Conservation (phyloP, 1,140 invertebrate genomes). For the Aradophagus sp. region DNA sequence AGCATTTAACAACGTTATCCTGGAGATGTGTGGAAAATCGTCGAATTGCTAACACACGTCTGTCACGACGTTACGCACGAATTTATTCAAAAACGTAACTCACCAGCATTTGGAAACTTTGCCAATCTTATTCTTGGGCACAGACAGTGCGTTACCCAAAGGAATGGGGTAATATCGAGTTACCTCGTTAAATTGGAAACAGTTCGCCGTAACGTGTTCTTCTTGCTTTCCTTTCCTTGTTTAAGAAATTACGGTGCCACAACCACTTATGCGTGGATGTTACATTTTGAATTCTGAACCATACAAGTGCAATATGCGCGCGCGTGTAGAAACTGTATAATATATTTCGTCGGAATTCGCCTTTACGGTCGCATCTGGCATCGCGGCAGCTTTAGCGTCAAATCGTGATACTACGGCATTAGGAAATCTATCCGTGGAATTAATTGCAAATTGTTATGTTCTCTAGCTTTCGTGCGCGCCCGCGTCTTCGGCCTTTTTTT, state of each 20-base stretch:
- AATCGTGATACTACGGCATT: slow-evolving; percentile 41
- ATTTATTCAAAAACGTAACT: slow-evolving; percentile 67
- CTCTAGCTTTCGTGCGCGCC: no score
- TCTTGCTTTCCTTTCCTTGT: slow-evolving; percentile 49
- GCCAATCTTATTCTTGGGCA: slow-evolving; percentile 63
- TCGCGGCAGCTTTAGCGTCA: slow-evolving; percentile 38
- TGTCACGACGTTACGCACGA: slow-evolving; percentile 29
- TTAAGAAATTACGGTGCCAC: slow-evolving; percentile 56
- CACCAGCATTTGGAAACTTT: slow-evolving; percentile 61
- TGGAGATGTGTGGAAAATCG: slow-evolving; percentile 1
- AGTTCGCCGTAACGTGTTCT: slow-evolving; percentile 55
- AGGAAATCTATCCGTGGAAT: slow-evolving; percentile 33
- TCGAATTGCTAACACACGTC: slow-evolving; percentile 1
- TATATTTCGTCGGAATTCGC: slow-evolving; percentile 49
- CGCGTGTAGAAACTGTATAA: slow-evolving; percentile 50
- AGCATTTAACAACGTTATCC: no score
- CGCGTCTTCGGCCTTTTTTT: no score
- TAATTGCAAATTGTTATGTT: slow-evolving; percentile 48
- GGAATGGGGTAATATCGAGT: slow-evolving; percentile 65
- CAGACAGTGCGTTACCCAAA: slow-evolving; percentile 54
- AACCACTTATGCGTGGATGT: slow-evolving; percentile 56
- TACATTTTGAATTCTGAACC: slow-evolving; percentile 57
- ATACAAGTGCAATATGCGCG: slow-evolving; percentile 51
- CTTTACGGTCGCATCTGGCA: slow-evolving; percentile 54
- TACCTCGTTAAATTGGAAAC: slow-evolving; percentile 69